phyloP scores from a whole-genome alignment of 1,140 invertebrate species.

The Sycophila sp. region DNA sequence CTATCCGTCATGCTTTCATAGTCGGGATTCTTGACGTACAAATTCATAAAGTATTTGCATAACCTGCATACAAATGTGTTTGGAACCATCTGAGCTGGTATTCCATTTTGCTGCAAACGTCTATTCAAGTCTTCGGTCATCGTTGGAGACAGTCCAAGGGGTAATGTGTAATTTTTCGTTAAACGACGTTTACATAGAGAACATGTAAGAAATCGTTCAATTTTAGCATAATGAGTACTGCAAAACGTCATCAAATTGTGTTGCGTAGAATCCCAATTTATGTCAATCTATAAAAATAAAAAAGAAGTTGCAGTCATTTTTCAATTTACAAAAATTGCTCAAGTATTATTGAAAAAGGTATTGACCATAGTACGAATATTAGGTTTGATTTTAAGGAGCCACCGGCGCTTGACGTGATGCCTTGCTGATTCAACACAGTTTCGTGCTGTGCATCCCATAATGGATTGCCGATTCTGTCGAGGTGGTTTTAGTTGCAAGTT shows the following conservation, averaged over 20 bases:
- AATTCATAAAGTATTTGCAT: conserved; percentile 79
- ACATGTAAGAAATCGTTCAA: conserved; percentile 79
- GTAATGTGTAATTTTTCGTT: conserved; percentile 77
- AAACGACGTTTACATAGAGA: conserved; percentile 78
- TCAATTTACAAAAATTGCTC: background rate
- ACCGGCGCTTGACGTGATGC: conserved; percentile 79
- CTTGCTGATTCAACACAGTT: conserved; percentile 72
- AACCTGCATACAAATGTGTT: conserved; percentile 77
- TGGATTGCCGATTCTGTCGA: conserved; percentile 59
- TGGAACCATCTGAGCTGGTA: conserved; percentile 66
- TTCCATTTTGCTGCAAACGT: conserved; percentile 71
- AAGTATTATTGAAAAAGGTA: background rate
- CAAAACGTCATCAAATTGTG: conserved; percentile 67
- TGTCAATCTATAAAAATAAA: conserved; percentile 53
- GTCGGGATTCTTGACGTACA: conserved; percentile 72
- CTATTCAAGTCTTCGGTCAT: conserved; percentile 76
- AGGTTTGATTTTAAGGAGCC: conserved; percentile 78
- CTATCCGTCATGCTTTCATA: conserved; percentile 65
- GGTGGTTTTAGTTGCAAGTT: conserved; percentile 60
- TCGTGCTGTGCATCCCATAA: conserved; percentile 59
- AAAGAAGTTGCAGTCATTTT: too few species aligned
- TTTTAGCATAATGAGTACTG: conserved; percentile 64
- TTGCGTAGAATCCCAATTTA: conserved; percentile 63
- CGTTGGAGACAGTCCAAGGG: conserved; percentile 60
- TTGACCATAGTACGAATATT: conserved; percentile 77